phyloP scores from a whole-genome alignment of 2,888 invertebrate species.

The Podabrus alpinus region DNA sequence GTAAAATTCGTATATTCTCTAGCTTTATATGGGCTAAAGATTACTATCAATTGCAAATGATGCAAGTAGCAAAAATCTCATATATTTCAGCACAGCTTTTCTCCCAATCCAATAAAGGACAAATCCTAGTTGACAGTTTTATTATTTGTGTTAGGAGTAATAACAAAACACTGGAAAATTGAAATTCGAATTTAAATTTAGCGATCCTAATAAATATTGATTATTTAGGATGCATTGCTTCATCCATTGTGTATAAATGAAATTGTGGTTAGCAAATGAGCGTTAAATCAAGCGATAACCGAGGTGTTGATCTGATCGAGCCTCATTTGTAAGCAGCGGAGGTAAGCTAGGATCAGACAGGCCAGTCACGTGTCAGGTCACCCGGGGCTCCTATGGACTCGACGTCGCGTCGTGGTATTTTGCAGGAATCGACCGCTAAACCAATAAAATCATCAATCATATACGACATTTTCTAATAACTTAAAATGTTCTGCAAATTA shows the following conservation, averaged over 20 bases:
- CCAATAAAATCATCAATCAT: conserved; percentile 17
- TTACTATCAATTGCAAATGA: conserved; percentile 18
- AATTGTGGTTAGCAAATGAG: conserved; percentile 19
- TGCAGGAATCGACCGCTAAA: conserved; percentile 16
- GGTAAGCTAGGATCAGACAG: conserved; percentile 23
- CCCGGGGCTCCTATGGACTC: conserved; percentile 22
- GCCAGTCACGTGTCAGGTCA: conserved; percentile 32
- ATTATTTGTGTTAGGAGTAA: not conserved
- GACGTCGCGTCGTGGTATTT: conserved; percentile 19
- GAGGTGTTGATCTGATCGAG: conserved; percentile 31
- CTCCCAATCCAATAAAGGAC: conserved; percentile 10
- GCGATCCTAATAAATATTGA: conserved; percentile 6
- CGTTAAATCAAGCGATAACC: conserved; percentile 33
- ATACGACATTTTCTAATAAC: conserved; percentile 10
- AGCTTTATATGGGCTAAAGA: conserved; percentile 8
- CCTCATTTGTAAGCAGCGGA: conserved; percentile 31
- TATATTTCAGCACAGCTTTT: conserved; percentile 3
- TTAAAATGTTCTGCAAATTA: conserved; percentile 9
- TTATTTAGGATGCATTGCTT: conserved; percentile 2
- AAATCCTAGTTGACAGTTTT: conserved; percentile 17
- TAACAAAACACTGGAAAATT: not conserved
- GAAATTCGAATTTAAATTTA: not conserved
- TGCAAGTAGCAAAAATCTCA: conserved; percentile 13
- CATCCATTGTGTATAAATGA: conserved; percentile 10
- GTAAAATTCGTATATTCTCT: conserved; percentile 7